Evolutionary conservation across 2,888 invertebrate species (phyloP).

Genomic region (Callinectes sapidus): DNA sequence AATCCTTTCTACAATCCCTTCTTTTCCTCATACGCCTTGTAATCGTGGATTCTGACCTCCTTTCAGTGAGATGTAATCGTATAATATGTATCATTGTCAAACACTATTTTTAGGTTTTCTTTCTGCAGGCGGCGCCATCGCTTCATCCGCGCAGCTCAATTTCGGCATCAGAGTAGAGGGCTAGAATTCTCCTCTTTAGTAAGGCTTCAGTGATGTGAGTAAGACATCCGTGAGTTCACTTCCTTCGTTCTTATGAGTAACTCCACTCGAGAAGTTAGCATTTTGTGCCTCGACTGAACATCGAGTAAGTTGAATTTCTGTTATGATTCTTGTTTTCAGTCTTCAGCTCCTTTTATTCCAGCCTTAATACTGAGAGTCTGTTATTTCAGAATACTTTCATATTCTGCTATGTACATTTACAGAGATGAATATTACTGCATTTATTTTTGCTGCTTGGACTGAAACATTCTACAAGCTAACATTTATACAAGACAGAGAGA

Average conservation of each 20-base stretch:
- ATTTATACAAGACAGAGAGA: neutral
- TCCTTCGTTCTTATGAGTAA: neutral
- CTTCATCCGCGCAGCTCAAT: neutral
- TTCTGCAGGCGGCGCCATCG: neutral
- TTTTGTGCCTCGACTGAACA: neutral
- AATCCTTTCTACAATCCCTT: neutral
- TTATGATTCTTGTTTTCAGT: neutral
- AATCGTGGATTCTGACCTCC: neutral
- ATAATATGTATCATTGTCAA: neutral
- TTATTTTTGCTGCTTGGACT: neutral
- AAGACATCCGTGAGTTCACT: neutral
- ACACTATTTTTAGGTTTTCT: neutral
- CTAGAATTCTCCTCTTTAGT: neutral
- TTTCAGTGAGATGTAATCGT: neutral
- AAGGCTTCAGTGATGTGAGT: neutral
- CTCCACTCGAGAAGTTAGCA: neutral
- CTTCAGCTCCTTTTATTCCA: neutral
- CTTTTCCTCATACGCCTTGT: neutral
- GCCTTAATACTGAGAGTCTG: neutral
- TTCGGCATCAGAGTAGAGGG: neutral
- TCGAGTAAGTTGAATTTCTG: neutral
- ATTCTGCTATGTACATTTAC: neutral
- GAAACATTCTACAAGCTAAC: neutral
- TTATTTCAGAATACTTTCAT: neutral
- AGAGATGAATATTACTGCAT: neutral